Conservation (phyloP, 2,797 vertebrate genomes). For the Sebastes hubbsi region DNA sequence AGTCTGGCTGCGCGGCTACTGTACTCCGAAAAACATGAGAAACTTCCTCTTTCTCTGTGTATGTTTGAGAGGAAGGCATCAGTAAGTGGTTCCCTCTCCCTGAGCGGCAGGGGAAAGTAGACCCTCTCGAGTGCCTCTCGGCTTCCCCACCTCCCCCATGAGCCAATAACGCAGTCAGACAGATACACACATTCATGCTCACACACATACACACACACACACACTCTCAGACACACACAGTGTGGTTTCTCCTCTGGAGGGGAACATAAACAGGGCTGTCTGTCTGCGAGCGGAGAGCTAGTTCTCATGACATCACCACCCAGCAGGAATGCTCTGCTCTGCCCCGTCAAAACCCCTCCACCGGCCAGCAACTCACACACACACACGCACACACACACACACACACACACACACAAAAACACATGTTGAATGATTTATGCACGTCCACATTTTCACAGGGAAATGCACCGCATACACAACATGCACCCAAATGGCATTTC, state of each 20-base stretch:
- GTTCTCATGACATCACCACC: conserved; percentile 89
- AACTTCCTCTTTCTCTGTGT: conserved; percentile 78
- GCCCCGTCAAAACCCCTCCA: conserved; percentile 79
- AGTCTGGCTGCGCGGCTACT: conserved; percentile 72
- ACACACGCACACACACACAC: neutral
- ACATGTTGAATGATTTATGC: conserved; percentile 73
- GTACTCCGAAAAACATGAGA: conserved; percentile 78
- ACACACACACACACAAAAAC: conserved; percentile 15
- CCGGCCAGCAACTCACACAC: conserved; percentile 55
- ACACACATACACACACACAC: conserved; percentile 60
- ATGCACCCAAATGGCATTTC: conserved; percentile 22
- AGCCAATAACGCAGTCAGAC: conserved; percentile 73
- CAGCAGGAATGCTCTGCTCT: conserved; percentile 84
- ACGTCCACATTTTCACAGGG: conserved; percentile 57
- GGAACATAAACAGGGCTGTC: conserved; percentile 87
- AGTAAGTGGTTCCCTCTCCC: conserved; percentile 77
- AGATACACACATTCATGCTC: conserved; percentile 3
- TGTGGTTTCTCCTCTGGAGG: conserved; percentile 80
- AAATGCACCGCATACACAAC: conserved; percentile 36
- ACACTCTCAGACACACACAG: conserved; percentile 63
- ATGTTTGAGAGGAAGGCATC: conserved; percentile 73
- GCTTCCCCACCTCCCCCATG: conserved; percentile 76
- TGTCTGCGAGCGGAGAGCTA: conserved; percentile 79
- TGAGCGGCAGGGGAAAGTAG: conserved; percentile 78
- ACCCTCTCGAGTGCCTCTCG: conserved; percentile 79